A percentile compares a stretch with the other conserved stretches of the same genome.
Conservation (phyloP, 2,113 vertebrate genomes). For the Lamprotornis superbus region DNA sequence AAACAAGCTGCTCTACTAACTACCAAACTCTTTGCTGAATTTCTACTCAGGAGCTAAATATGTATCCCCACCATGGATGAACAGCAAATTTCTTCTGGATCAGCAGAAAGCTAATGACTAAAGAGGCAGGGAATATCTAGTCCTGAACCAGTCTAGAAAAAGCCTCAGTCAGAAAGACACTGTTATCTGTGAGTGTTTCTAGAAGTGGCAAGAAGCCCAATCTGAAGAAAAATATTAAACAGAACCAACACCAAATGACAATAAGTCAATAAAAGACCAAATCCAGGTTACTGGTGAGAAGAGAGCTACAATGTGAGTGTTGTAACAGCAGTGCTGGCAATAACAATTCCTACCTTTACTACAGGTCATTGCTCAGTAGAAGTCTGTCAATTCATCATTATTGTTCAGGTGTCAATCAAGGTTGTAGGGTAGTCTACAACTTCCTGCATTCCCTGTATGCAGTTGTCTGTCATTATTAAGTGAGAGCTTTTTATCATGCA, state of each 20-base stretch:
- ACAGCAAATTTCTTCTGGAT: background rate
- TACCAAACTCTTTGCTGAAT: background rate
- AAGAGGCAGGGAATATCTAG: background rate
- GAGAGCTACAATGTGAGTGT: background rate
- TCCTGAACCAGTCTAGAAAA: background rate
- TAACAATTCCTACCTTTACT: background rate
- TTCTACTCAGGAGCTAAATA: background rate
- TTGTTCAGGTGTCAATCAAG: background rate
- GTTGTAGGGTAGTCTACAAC: background rate
- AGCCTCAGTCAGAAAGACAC: background rate
- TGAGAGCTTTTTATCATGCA: background rate
- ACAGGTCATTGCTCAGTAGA: background rate
- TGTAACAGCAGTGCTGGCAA: background rate
- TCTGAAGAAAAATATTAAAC: background rate
- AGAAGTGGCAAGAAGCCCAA: background rate
- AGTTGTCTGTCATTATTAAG: background rate
- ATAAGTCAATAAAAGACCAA: background rate
- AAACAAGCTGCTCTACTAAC: background rate
- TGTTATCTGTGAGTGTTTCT: background rate
- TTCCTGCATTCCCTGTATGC: background rate
- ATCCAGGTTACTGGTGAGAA: background rate
- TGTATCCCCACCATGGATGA: background rate
- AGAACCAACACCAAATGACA: background rate
- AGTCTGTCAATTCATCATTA: background rate
- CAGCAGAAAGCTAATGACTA: background rate